A percentile compares a stretch with the other conserved stretches of the same genome.
Conservation (phyloP, 2,888 invertebrate genomes). For the Campoletis raptor region DNA sequence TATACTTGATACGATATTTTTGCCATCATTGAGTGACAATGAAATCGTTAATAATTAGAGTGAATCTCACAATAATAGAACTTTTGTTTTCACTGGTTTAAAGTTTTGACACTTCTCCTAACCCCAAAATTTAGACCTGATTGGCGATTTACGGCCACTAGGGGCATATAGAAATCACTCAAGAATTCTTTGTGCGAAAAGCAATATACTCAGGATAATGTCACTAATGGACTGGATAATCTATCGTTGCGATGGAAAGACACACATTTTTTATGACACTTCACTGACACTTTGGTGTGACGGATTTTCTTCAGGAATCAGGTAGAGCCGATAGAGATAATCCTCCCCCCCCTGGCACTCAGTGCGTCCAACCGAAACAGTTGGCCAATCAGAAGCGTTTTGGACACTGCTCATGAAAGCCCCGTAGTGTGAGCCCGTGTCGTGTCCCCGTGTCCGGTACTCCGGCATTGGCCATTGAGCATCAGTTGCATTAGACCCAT, state of each 20-base stretch:
- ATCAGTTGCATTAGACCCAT: too few species aligned
- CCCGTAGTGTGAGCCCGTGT: too few species aligned
- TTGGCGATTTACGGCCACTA: neutral
- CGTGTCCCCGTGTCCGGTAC: too few species aligned
- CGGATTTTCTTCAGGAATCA: neutral
- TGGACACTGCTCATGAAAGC: too few species aligned
- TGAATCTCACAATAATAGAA: neutral
- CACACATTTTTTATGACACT: neutral
- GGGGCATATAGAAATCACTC: neutral
- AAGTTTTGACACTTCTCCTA: conserved; percentile 46
- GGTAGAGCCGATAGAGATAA: too few species aligned
- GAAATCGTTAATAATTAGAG: neutral
- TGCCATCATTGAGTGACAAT: neutral
- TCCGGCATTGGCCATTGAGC: too few species aligned
- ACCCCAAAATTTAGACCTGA: conserved; percentile 39
- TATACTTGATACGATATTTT: neutral
- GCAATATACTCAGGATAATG: neutral
- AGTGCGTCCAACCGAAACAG: too few species aligned
- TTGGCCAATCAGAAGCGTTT: too few species aligned
- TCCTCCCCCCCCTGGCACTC: too few species aligned
- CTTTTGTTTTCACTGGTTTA: neutral
- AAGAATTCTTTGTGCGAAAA: neutral
- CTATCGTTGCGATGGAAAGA: neutral
- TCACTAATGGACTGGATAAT: neutral
- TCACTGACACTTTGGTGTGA: neutral